phyloP scores from a whole-genome alignment of 2,797 vertebrate species.

The Sebastes minor region DNA sequence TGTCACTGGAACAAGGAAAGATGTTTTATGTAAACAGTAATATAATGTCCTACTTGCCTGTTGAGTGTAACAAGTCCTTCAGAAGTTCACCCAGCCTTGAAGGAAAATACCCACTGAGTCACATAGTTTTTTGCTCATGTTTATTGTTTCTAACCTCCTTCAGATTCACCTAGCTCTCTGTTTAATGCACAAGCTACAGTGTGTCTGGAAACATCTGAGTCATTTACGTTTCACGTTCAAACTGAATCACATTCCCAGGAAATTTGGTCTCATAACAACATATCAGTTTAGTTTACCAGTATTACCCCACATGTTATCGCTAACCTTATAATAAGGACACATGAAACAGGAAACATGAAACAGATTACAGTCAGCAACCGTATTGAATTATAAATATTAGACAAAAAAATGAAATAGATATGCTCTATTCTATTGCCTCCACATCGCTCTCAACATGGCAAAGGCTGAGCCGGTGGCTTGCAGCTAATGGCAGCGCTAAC shows the following conservation, averaged over 20 bases:
- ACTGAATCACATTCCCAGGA: not conserved
- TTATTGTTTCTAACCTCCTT: conserved; percentile 13
- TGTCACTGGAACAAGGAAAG: conserved; percentile 67
- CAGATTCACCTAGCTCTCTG: conserved; percentile 2
- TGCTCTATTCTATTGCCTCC: no score
- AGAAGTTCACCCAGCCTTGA: conserved; percentile 48
- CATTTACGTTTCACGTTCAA: conserved; percentile 5
- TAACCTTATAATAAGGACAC: not conserved
- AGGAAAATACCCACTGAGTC: conserved; percentile 46
- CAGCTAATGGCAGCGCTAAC: no score
- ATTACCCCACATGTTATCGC: not conserved
- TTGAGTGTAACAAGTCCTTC: conserved; percentile 63
- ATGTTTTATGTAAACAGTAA: conserved; percentile 76
- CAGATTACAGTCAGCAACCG: not conserved
- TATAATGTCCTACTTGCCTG: conserved; percentile 71
- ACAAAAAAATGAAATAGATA: not conserved
- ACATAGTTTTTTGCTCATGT: conserved; percentile 17
- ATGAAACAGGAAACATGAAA: not conserved
- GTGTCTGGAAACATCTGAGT: not conserved
- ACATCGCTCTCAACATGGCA: no score
- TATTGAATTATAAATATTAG: not conserved
- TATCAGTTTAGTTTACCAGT: not conserved
- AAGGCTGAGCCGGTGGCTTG: no score
- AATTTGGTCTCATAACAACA: not conserved
- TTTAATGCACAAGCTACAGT: not conserved